phyloP scores from a whole-genome alignment of 2,113 vertebrate species.

The Prunella himalayana region DNA sequence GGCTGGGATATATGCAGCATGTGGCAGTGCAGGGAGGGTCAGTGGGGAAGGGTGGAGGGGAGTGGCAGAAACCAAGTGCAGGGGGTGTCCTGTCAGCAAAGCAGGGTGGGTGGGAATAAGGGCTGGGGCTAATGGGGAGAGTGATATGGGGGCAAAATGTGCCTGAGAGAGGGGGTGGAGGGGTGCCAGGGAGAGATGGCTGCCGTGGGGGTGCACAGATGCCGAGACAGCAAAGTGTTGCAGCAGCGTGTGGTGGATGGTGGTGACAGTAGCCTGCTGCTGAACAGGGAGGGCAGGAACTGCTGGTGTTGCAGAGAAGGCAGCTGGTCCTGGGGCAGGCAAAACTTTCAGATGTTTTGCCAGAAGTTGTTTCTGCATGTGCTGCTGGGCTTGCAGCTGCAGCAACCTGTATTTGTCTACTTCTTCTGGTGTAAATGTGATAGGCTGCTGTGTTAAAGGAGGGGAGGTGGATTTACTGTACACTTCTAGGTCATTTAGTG shows the following conservation, averaged over 20 bases:
- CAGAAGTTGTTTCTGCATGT: conserved; percentile 88
- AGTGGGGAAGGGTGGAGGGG: conserved; percentile 76
- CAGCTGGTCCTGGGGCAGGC: conserved; percentile 56
- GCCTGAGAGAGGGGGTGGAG: conserved; percentile 80
- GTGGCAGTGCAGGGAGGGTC: conserved; percentile 72
- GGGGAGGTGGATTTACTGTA: conserved; percentile 67
- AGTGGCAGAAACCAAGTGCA: conserved; percentile 68
- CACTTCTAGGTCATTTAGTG: conserved; percentile 50
- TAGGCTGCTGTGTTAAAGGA: conserved; percentile 78
- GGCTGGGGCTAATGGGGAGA: conserved; percentile 66
- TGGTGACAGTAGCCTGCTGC: conserved; percentile 75
- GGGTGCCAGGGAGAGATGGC: conserved; percentile 74
- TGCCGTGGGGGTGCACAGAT: conserved; percentile 59
- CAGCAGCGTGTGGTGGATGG: conserved; percentile 83
- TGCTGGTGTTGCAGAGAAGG: conserved; percentile 67
- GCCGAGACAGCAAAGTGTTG: conserved; percentile 81
- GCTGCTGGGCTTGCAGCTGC: conserved; percentile 93
- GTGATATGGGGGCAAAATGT: conserved; percentile 76
- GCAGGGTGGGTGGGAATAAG: conserved; percentile 73
- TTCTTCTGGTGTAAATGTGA: conserved; percentile 93
- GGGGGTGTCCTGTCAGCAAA: conserved; percentile 69
- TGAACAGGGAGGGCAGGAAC: conserved; percentile 68
- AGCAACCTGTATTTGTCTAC: conserved; percentile 93
- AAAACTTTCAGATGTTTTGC: conserved; percentile 73
- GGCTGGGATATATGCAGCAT: conserved; percentile 72